Conservation (phyloP, 1,140 invertebrate genomes). For the Tachypleus tridentatus region DNA sequence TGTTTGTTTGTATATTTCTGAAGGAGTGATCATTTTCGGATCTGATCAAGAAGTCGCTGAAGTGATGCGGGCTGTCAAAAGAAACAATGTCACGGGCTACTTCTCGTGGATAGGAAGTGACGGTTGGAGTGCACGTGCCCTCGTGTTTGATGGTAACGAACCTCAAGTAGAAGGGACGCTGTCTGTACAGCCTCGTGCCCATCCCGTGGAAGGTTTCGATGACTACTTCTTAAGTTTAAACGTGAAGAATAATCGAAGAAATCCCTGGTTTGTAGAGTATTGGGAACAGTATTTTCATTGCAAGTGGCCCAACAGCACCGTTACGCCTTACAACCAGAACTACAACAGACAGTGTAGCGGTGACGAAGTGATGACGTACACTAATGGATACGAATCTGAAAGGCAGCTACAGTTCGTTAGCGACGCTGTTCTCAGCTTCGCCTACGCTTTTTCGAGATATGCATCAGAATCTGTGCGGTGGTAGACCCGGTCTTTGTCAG, state of each 20-base stretch:
- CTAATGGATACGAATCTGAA: constrained; percentile 51
- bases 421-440: constrained; percentile 83
- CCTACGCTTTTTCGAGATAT: constrained; percentile 75
- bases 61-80: constrained; percentile 79
- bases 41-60: constrained; percentile 92
- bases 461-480: constrained; percentile 61
- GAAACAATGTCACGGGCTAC: constrained; percentile 68
- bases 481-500: constrained; percentile 57
- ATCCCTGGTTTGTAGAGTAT: constrained; percentile 90
- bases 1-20: neutral
- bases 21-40: constrained; percentile 84
- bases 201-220: constrained; percentile 70
- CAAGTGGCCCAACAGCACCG: constrained; percentile 47
- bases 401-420: constrained; percentile 82
- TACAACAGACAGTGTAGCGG: constrained; percentile 41
- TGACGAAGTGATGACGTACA: constrained; percentile 49
- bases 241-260: constrained; percentile 70
- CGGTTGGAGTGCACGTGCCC: constrained; percentile 72
- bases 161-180: constrained; percentile 56
- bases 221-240: constrained; percentile 75
- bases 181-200: constrained; percentile 78
- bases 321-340: constrained; percentile 66
- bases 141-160: constrained; percentile 80
- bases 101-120: constrained; percentile 94
- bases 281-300: constrained; percentile 78